phyloP scores from a whole-genome alignment of 2,113 vertebrate genomes.

The Siniperca knerii region DNA sequence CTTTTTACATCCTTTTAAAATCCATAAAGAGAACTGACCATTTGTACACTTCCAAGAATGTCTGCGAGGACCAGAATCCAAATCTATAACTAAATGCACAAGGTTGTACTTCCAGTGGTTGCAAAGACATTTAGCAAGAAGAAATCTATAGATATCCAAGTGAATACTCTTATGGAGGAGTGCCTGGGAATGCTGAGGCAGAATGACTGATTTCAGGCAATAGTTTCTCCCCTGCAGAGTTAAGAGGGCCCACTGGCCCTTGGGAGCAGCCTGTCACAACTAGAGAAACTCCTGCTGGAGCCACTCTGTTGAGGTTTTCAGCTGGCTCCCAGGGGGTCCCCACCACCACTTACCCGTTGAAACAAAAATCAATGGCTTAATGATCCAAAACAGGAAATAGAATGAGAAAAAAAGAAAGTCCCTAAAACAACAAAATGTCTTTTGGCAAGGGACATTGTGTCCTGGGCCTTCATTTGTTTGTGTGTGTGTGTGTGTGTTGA shows the following conservation, averaged over 20 bases:
- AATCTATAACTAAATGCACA: conserved; percentile 54
- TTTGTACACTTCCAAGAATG: conserved; percentile 62
- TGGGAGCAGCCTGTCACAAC: conserved; percentile 80
- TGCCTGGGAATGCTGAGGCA: conserved; percentile 54
- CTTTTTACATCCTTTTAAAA: conserved; percentile 66
- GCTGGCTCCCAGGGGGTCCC: conserved; percentile 77
- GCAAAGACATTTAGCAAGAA: conserved; percentile 50
- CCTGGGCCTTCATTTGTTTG: conserved; percentile 77
- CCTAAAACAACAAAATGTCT: conserved; percentile 87
- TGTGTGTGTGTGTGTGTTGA: conserved; percentile 66
- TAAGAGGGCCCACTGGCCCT: conserved; percentile 73
- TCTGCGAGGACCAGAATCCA: conserved; percentile 38
- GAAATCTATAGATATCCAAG: conserved; percentile 63
- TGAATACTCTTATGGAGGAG: conserved; percentile 44
- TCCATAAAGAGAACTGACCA: conserved; percentile 64
- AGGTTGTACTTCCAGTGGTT: conserved; percentile 54
- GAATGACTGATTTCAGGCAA: conserved; percentile 75
- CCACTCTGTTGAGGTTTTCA: conserved; percentile 82
- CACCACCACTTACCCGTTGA: conserved; percentile 83
- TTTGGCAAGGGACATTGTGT: conserved; percentile 84
- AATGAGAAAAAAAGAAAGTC: conserved; percentile 82
- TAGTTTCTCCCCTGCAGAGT: conserved; percentile 70
- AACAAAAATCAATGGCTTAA: conserved; percentile 89
- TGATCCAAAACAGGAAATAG: conserved; percentile 88
- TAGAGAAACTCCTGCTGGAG: conserved; percentile 83